Evolutionary conservation across 2,888 invertebrate genomes (phyloP), one percentile per base, ranked within the genome.

Genomic region (Drosophila cracens): DNA sequence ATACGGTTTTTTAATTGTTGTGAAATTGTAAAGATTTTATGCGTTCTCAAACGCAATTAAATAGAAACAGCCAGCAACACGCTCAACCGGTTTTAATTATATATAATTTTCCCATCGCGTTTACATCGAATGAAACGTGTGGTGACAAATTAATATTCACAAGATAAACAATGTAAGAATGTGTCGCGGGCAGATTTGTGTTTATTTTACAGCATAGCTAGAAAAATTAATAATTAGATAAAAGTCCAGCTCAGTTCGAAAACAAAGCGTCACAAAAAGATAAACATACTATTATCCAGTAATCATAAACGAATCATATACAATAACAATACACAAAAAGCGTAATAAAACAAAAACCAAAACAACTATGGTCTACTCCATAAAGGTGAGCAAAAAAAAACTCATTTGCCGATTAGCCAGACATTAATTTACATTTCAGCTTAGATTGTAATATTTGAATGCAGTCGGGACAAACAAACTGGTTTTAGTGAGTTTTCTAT

Each of bases 341-440:
- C n/a, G 25, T 18, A 54, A 51, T 8, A n/a, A 38, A 13, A 48
- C 38, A 56, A 54, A 31, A 48, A 60, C 43, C 36, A 36, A 64
- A 40, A 52, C 59, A 76, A 70, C 56, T 48, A 90, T 90, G 90
- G 90, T 79, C 36, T 91, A 90, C 66, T 87, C 91, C 72, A 77
- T 91, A 72, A 91, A 87, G 91, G 90, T 90, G 74, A 87, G 81
- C 29, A 38, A 29, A 40, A 31, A 31, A 49, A 21, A 4, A 31
- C 16, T 43, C 21, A 46, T 46, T 59, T 13, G 10, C 43, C 36
- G n/a, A 61, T 18, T 46, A 11, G 29, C 27, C 27, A 31, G 7
- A 18, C 34, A 33, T 38, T 16, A 25, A 13, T 40, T 13, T 3
- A 29, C 2, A 27, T 52, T 36, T 43, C 38, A 34, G 51, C 5